Evolutionary conservation across 2,113 vertebrate species (phyloP).

Genomic region (Myocastor coypus): DNA sequence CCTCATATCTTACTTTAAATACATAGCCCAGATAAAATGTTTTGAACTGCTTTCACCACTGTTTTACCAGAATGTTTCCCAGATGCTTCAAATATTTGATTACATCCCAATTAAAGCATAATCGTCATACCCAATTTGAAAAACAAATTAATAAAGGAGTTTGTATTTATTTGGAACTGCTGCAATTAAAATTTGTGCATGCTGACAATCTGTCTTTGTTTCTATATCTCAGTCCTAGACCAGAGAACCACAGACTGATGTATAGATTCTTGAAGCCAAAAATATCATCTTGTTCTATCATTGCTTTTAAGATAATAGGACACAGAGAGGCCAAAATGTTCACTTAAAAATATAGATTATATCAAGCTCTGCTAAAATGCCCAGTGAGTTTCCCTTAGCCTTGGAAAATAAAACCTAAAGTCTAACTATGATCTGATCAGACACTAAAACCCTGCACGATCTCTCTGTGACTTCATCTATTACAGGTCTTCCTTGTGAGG

Average conservation of each 20-base stretch:
- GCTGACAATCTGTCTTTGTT: background rate
- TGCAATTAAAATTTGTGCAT: background rate
- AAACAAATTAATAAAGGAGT: background rate
- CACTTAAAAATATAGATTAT: background rate
- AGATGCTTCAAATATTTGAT: background rate
- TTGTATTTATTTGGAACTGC: slow-evolving; percentile 9
- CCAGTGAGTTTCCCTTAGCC: background rate
- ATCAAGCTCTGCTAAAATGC: background rate
- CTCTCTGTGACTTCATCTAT: background rate
- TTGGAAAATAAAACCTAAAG: slow-evolving; percentile 25
- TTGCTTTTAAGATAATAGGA: background rate
- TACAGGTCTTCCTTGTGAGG: background rate
- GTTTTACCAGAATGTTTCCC: background rate
- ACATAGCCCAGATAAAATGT: background rate
- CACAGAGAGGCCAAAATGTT: background rate
- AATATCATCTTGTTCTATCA: background rate
- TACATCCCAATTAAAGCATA: background rate
- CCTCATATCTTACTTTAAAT: background rate
- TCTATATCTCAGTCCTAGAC: background rate
- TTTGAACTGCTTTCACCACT: background rate
- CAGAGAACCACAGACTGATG: background rate
- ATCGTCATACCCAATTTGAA: background rate
- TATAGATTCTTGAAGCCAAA: background rate
- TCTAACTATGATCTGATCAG: background rate
- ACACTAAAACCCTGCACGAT: background rate